Evolutionary conservation across 2,113 vertebrate genomes (phyloP).

Genomic region (Gasterosteus nipponicus): DNA sequence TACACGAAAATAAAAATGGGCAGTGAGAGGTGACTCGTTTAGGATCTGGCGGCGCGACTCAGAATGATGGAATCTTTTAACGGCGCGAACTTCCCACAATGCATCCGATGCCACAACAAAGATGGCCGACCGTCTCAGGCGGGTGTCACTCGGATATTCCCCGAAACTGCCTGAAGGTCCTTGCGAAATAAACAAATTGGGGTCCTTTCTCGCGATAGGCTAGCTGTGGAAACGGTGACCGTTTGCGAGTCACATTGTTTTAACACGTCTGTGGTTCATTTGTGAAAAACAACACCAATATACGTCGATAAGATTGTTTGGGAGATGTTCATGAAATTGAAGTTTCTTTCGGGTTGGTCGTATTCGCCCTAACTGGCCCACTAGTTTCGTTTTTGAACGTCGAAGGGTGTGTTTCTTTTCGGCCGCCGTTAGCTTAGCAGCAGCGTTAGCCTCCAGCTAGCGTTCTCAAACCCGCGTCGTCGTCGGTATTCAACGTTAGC

Average conservation of each 20-base stretch:
- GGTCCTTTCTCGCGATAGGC: conserved; percentile 67
- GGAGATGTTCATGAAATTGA: conserved; percentile 18
- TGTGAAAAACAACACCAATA: background rate
- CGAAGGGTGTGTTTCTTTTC: conserved; percentile 52
- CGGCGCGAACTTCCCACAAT: background rate
- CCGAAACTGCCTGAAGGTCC: conserved; percentile 72
- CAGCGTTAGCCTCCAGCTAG: conserved; percentile 44
- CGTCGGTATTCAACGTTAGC: conserved; percentile 20
- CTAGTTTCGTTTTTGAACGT: conserved; percentile 27
- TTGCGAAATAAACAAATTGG: conserved; percentile 79
- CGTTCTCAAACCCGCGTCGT: background rate
- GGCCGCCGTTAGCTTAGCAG: conserved; percentile 32
- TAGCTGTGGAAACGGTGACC: conserved; percentile 48
- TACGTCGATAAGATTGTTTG: background rate
- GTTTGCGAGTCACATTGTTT: conserved; percentile 57
- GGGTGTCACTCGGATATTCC: conserved; percentile 27
- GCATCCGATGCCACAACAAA: conserved; percentile 47
- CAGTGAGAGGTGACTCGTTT: background rate
- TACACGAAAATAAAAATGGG: too few species aligned
- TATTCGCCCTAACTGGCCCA: conserved; percentile 3
- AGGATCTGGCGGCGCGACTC: background rate
- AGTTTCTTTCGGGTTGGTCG: background rate
- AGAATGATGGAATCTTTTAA: background rate
- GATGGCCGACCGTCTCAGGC: conserved; percentile 50
- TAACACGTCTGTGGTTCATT: conserved; percentile 25